Evolutionary conservation across 1,140 invertebrate genomes (phyloP), one percentile per base, ranked within the genome.

Genomic region (Caenorhabditis remanei): DNA sequence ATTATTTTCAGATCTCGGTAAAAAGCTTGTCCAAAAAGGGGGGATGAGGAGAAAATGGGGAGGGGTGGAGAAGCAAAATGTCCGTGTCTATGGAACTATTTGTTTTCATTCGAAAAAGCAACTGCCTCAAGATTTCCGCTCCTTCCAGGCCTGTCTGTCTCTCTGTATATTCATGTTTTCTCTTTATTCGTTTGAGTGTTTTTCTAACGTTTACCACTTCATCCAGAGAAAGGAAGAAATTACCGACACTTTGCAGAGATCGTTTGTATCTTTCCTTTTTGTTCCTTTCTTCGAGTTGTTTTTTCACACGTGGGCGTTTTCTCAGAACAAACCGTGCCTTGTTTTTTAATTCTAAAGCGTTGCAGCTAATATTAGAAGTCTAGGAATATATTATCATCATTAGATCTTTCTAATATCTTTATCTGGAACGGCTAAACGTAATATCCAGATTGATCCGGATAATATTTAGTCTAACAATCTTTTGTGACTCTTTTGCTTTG

Each of bases 51-150:
- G 40, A 41, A 65, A 32, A 32, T 32, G 32, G 32, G 32, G 32
- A 32, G 32, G 32, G 32, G 32, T 32, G 32, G 32, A 32, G 32
- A n/a, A 11, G n/a, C 8, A 65, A 65, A 32, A 32, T 65, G 21
- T 41, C 16, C 9, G 8, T 65, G 61, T 40, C 32, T 24, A 65
- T 65, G 32, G 61, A 65, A 40, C 32, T 65, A 65, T 65, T 65
- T 65, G 61, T 65, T 65, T 65, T 65, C 21, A 32, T 65, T 65
- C 61, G 24, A 65, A 1, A 65, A 65, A 32, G 40, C 61, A 65
- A 32, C 61, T 40, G 61, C 61, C 61, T 65, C 61, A 65, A 65
- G 61, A 65, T 65, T 65, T 65, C 61, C 24, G 24, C 61, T 65
- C 61, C 2, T 65, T 65, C 16, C 61, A 65, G 61, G 61, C 40